A percentile compares a stretch with the other conserved stretches of the same genome.
phyloP scores from a whole-genome alignment of 2,888 invertebrate species.

The Sthenelais limicola region DNA sequence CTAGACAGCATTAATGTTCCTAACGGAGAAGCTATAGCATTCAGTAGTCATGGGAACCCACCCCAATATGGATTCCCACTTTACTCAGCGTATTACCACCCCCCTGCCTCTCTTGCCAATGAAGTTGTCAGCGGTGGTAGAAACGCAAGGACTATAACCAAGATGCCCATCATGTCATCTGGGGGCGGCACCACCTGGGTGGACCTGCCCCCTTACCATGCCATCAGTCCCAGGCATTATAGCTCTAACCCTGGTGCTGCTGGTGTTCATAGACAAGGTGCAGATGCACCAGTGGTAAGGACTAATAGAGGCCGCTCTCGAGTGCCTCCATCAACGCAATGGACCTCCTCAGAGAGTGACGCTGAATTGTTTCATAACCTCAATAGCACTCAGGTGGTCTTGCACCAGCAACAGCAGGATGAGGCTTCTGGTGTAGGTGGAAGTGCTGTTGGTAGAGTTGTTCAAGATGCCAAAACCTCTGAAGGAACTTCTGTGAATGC shows the following conservation, averaged over 20 bases:
- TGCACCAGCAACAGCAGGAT: not conserved
- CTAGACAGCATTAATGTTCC: conserved; percentile 11
- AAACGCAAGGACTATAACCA: not conserved
- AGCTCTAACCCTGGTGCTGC: not conserved
- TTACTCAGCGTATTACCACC: conserved; percentile 4
- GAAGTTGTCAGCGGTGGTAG: not conserved
- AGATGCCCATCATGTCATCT: not conserved
- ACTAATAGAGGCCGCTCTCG: not conserved
- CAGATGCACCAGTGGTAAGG: not conserved
- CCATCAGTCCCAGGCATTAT: not conserved
- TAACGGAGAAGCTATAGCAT: not conserved
- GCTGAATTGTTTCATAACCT: conserved; percentile 1
- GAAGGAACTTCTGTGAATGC: too few relatives aligned
- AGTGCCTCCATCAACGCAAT: not conserved
- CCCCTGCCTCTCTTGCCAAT: conserved; percentile 13
- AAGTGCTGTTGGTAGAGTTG: too few relatives aligned
- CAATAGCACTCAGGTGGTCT: conserved; percentile 2
- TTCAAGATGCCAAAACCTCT: too few relatives aligned
- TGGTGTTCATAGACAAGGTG: not conserved
- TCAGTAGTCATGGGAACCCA: conserved; percentile 23
- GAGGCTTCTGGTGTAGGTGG: not conserved
- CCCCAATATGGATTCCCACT: conserved; percentile 17
- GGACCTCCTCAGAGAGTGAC: conserved; percentile 40
- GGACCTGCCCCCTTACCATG: not conserved
- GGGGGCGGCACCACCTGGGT: not conserved